Evolutionary conservation across 2,888 invertebrate species (phyloP), one percentile per base, ranked within the genome.

Genomic region (Dryadula phaetusa): DNA sequence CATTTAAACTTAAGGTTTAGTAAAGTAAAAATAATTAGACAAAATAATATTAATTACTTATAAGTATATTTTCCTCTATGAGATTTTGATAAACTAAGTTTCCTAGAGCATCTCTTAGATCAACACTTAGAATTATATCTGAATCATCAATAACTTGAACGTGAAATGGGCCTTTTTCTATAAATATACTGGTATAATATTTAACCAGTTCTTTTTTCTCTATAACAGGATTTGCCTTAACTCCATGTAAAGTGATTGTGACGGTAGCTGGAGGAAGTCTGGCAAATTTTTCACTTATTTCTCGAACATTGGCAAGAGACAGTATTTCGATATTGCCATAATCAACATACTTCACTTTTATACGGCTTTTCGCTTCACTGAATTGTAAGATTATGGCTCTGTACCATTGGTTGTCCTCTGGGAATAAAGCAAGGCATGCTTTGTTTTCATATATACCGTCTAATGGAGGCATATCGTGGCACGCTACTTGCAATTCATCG

Each of bases 291-390:
- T 85, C 81, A 42, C 84, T 85, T 66, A 94, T 94, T 77, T 90
- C 90, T 66, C 92, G 92, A 0, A 94, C 82, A 69, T 94, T 83
- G 8, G 82, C 76, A 20, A 85, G 74, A 0, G 90, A 72, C 20
- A 95, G 85, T 0, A 87, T 76, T 78, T 95, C 95, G 7, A 89
- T 83, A 76, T 96, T 96, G 1, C 97, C 96, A 77, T 94, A 97
- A 83, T 97, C 97, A 0, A 97, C 94, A 82, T 95, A 97, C 72
- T 92, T 88, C 0, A 97, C 94, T 76, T 93, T 93, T 0, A 95
- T 92, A 61, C 82, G 76, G 6, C 85, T 82, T 18, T 88, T 81
- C 0, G 76, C 75, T 40, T 87, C 79, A 71, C 93, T 88, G 60
- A 92, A 86, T 62, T 94, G 90, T 49, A 93, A 81, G 62, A 97